phyloP scores from a whole-genome alignment of 2,113 vertebrate species.

The Phalacrocorax pelagicus region DNA sequence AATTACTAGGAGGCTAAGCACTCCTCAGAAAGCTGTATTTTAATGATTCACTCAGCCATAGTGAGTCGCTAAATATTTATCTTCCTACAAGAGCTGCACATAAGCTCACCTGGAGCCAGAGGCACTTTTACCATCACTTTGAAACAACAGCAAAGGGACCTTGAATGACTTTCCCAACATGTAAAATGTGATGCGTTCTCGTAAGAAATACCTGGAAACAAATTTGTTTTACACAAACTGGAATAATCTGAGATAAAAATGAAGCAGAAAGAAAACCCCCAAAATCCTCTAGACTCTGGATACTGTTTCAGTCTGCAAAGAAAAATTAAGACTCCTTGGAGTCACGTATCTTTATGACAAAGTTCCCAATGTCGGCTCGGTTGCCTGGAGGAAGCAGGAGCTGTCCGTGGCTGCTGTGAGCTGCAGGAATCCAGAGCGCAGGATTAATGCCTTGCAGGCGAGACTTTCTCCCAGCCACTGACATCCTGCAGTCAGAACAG shows the following conservation, averaged over 20 bases:
- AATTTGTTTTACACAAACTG: not conserved
- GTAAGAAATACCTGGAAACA: not conserved
- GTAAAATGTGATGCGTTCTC: not conserved
- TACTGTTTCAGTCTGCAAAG: not conserved
- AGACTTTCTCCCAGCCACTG: not conserved
- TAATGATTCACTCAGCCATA: not conserved
- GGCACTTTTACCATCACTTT: not conserved
- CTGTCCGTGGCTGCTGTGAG: not conserved
- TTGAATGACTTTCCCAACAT: not conserved
- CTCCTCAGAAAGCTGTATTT: not conserved
- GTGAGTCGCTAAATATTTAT: not conserved
- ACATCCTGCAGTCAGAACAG: fast-evolving
- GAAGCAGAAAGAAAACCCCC: not conserved
- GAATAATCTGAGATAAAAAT: not conserved
- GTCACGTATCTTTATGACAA: not conserved
- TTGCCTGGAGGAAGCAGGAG: not conserved
- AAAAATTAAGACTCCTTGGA: not conserved
- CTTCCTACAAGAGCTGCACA: not conserved
- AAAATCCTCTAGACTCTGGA: not conserved
- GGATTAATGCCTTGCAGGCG: not conserved
- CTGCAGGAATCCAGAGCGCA: not conserved
- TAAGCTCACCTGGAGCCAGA: not conserved
- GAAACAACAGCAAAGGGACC: not conserved
- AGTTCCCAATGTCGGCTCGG: not conserved
- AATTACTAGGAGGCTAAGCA: not conserved